Evolutionary conservation across 2,797 vertebrate genomes (phyloP), one percentile per base, ranked within the genome.

Genomic region (Sebastiscus tertius): DNA sequence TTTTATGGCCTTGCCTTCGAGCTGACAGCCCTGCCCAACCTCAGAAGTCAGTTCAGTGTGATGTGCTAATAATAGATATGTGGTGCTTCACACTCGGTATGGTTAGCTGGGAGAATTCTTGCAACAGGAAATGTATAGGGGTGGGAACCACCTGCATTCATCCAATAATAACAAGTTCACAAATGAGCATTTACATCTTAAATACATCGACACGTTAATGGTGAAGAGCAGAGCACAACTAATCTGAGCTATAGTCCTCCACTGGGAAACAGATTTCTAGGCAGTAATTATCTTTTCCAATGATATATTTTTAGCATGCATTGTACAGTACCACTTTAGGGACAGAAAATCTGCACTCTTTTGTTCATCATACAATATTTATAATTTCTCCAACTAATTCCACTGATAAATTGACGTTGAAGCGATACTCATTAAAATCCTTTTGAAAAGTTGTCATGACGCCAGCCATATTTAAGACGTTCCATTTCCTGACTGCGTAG

Each of bases 11-110:
- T 84, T 73, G 73, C 56, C 82, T 72, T 73, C 36, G 18, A 55
- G 82, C 56, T 60, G 79, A 75, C 75, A 77, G 59, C 60, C 27
- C 55, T 20, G 3, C 62, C 33, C 83, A 71, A 58, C 54, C 64
- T 22, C 33, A 69, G 39, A 84, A 71, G 66, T 66, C 73, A 85
- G 22, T 72, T 86, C 71, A 80, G 55, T 31, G 22, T 84, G 82
- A 80, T 78, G 81, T 65, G 54, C 80, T 90, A 92, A 88, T 82
- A 83, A 89, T 81, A 91, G 71, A 78, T 72, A 27, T 78, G 80
- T 71, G 65, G 69, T 3, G 4, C 59, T 80, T 87, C 71, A 72
- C 69, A 55, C 75, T 70, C 72, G 60, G 42, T 76, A 12, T 18
- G 18, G 14, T 55, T 66, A 22, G 39, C 39, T 26, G 42, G 52